These are phyloP conservation scores for Protonibea diacanthus DNA, from an alignment of 2,797 vertebrate species.

Conservation along the genomic window DNA sequence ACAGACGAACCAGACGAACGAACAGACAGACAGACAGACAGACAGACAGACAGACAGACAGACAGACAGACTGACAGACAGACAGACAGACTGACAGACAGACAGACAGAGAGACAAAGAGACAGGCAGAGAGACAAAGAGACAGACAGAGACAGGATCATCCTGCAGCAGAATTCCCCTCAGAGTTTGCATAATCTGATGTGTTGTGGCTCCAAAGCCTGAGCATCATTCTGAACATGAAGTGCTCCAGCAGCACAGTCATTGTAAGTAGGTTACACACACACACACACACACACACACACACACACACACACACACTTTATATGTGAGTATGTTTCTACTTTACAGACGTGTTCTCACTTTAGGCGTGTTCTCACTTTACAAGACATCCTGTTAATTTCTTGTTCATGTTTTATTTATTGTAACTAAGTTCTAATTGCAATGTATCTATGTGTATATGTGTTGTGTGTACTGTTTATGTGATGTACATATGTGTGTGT, in stretches of 20 bases:
- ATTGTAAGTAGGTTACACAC: background rate
- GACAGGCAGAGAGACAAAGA: background rate
- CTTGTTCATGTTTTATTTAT: no score
- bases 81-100: background rate
- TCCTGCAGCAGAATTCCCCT: conserved; percentile 42
- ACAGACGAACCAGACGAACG: no score
- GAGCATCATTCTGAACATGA: background rate
- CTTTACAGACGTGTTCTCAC: no score
- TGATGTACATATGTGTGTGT: no score
- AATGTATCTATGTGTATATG: no score
- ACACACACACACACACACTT: no score
- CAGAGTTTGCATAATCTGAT: conserved; percentile 36
- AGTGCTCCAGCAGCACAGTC: conserved; percentile 8
- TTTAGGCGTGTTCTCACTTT: no score
- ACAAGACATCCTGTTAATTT: no score
- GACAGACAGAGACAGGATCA: background rate
- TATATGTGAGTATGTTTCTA: no score
- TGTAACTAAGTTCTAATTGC: no score
- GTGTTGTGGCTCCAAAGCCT: conserved; percentile 16
- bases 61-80: background rate
- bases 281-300: background rate
- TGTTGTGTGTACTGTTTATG: no score
- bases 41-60: background rate
- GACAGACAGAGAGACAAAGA: background rate
- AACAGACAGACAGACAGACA: no score